These are phyloP conservation scores for Steinernema feltiae DNA, from an alignment of 1,140 invertebrate genomes.

Conservation along the genomic window DNA sequence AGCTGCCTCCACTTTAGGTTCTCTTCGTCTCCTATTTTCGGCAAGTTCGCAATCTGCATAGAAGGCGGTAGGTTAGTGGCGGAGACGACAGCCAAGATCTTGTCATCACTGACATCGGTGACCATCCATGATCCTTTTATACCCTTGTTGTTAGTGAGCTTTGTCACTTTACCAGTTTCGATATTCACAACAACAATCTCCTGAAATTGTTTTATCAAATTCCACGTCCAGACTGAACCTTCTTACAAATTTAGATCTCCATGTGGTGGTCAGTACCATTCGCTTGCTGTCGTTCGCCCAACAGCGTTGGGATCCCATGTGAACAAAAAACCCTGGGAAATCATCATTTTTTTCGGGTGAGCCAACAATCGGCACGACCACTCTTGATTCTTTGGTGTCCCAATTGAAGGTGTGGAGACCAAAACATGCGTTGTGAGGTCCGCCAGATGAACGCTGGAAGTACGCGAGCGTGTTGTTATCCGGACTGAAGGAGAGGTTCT, in stretches of 20 bases:
- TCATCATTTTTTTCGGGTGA: neutral
- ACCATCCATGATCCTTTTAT: conserved; percentile 30
- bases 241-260: neutral
- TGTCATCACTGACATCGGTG: conserved; percentile 39
- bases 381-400: neutral
- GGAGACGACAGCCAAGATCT: conserved; percentile 35
- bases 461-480: conserved; percentile 60
- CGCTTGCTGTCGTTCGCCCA: neutral
- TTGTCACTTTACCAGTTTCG: conserved; percentile 39
- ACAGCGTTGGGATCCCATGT: neutral
- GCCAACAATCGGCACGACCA: neutral
- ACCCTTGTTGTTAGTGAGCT: conserved; percentile 28
- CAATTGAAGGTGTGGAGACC: neutral
- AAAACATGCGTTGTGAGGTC: conserved; percentile 59
- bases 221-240: neutral
- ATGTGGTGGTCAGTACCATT: neutral
- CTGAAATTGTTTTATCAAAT: conserved; percentile 56
- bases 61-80: conserved; percentile 41
- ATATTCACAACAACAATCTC: conserved; percentile 43
- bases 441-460: conserved; percentile 59
- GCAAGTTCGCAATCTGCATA: conserved; percentile 45
- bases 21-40: conserved; percentile 30
- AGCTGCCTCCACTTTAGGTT: neutral
- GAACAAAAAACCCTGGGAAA: neutral
- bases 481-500: conserved; percentile 58